Evolutionary conservation across 1,140 invertebrate species (phyloP).

Genomic region (Gonatopus flavifemur): DNA sequence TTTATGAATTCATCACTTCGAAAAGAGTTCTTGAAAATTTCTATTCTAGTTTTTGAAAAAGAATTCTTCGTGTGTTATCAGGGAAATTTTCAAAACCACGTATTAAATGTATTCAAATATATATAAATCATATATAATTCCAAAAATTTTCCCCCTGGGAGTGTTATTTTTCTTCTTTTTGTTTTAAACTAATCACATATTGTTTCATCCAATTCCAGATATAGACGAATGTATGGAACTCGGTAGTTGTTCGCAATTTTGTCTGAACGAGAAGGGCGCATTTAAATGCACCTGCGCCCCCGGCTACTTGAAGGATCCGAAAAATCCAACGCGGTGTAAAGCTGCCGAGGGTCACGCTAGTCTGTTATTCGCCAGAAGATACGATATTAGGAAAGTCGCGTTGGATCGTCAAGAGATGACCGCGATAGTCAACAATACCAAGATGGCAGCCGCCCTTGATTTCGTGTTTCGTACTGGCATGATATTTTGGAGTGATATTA

Average conservation of each 20-base stretch:
- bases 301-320: conserved; percentile 85
- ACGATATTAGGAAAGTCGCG: conserved; percentile 88
- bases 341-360: conserved; percentile 84
- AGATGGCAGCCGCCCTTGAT: conserved; percentile 84
- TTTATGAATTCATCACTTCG: no score
- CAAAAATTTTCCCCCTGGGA: not conserved
- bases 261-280: conserved; percentile 85
- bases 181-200: conserved; percentile 1
- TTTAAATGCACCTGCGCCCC: conserved; percentile 90
- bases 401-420: conserved; percentile 90
- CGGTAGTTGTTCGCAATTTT: conserved; percentile 90
- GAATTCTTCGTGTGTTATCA: no score
- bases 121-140: not conserved
- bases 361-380: conserved; percentile 78
- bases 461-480: conserved; percentile 87
- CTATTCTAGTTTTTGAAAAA: no score
- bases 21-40: no score
- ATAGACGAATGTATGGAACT: conserved; percentile 89
- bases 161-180: conserved; percentile 4
- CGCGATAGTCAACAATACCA: conserved; percentile 82
- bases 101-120: not conserved
- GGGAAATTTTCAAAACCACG: not conserved
- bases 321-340: conserved; percentile 82
- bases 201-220: conserved; percentile 64
- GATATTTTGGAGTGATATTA: conserved; percentile 94